Evolutionary conservation across 2,888 invertebrate genomes (phyloP), one percentile per base, ranked within the genome.

Genomic region (Hylaea fasciaria): DNA sequence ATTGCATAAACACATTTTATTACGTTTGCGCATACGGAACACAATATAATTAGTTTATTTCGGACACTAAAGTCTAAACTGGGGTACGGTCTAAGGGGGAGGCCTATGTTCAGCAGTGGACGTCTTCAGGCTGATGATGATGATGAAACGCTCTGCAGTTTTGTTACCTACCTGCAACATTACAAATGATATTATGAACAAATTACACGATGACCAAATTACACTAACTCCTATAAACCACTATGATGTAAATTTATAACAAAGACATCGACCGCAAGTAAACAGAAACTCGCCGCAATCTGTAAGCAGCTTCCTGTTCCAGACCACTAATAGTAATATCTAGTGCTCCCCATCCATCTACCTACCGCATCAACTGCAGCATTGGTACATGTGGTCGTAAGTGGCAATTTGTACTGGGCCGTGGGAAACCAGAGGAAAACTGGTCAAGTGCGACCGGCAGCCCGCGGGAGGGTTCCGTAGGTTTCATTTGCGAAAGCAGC

Each of bases 331-430:
- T 51, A n/a, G 13, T 28, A 28, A 12, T 46, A 29, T 1, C 13
- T 8, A 49, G 12, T 16, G 16, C 37, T 39, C 50, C 14, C 45
- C 43, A 35, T 41, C 51, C 49, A 16, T 46, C 9, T 28, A 28
- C 41, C 49, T 14, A 32, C 46, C 52, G 37, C 58, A 44, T 44
- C 17, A 58, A 16, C 47, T 39, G 40, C 35, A 35, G 11, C 53
- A 48, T 57, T 53, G 37, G 29, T 52, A 57, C 52, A 28, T 44
- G 43, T 48, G 45, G 50, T 37, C 44, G 41, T 57, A 57, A 59
- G 55, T 52, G 52, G 69, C 59, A 61, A 68, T 68, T 69, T 69
- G 65, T 69, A 56, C 49, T 41, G 51, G 65, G 62, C 68, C 69
- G 68, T 69, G 69, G 47, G 69, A 69, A 67, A 17, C 10, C 16